Percentiles rank a stretch among this genome's conserved stretches.
Evolutionary conservation across 2,797 vertebrate species (phyloP).

Genomic region (Neosalanx taihuensis): DNA sequence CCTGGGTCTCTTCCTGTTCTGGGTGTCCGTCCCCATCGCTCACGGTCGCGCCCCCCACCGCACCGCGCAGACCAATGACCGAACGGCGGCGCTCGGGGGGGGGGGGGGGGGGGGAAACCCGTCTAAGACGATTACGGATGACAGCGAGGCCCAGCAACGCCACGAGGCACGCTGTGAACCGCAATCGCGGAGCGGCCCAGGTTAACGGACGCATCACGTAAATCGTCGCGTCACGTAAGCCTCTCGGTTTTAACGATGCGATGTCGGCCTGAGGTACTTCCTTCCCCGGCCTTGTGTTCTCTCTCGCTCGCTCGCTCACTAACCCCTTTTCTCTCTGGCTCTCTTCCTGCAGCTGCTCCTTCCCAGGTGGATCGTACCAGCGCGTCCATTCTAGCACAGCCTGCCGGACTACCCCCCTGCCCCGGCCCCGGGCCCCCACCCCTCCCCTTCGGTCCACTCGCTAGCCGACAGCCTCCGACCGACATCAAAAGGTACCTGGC

Average conservation of each 20-base stretch:
- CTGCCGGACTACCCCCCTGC: too few relatives aligned
- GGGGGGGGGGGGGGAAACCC: too few relatives aligned
- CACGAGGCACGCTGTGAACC: too few relatives aligned
- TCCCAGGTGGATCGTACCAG: conserved; percentile 51
- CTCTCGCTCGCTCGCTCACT: neutral
- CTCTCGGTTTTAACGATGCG: conserved; percentile 18
- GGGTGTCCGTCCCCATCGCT: too few relatives aligned
- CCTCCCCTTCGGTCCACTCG: conserved; percentile 49
- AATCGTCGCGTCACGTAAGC: conserved; percentile 29
- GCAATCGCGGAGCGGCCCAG: too few relatives aligned
- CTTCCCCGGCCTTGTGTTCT: conserved; percentile 21
- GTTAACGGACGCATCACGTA: too few relatives aligned
- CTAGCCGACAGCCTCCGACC: conserved; percentile 50
- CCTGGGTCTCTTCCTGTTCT: too few relatives aligned
- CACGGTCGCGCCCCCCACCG: too few relatives aligned
- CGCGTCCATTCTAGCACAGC: conserved; percentile 49
- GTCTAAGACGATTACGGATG: neutral
- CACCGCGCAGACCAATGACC: too few relatives aligned
- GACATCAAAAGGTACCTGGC: conserved; percentile 69
- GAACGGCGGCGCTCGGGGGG: neutral
- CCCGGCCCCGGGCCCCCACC: conserved; percentile 9
- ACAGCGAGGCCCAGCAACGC: neutral
- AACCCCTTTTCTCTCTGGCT: conserved; percentile 5
- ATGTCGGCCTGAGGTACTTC: conserved; percentile 29
- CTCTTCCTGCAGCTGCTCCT: conserved; percentile 42